Evolutionary conservation across 2,888 invertebrate species (phyloP).

Genomic region (Noctua comes): DNA sequence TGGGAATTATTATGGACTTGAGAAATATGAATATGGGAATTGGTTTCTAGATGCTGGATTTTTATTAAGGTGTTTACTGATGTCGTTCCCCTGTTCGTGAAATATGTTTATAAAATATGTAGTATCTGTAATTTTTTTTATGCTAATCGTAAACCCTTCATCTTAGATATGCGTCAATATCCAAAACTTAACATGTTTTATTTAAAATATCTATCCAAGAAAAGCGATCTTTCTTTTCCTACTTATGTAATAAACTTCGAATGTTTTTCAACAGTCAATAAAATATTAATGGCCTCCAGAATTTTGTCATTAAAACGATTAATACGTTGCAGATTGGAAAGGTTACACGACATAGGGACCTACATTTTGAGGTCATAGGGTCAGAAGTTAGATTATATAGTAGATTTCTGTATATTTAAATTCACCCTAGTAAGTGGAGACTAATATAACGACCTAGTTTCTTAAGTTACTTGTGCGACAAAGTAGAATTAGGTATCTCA

Average conservation of each 20-base stretch:
- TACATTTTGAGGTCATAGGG: not conserved
- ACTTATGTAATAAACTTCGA: not conserved
- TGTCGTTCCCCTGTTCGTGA: not conserved
- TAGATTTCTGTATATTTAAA: not conserved
- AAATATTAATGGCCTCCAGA: not conserved
- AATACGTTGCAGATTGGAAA: slow-evolving; percentile 22
- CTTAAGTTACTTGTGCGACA: not conserved
- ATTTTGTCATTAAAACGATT: not conserved
- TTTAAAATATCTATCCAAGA: not conserved
- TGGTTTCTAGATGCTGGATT: not conserved
- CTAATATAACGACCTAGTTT: not conserved
- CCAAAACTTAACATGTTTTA: not conserved
- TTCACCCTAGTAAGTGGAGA: not conserved
- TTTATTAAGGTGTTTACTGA: not conserved
- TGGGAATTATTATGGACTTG: not conserved
- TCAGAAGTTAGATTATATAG: not conserved
- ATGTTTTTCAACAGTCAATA: not conserved
- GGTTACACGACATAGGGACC: slow-evolving; percentile 1
- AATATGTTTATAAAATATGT: not conserved
- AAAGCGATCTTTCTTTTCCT: not conserved
- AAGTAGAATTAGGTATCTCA: slow-evolving; percentile 6
- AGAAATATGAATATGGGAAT: not conserved
- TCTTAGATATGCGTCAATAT: not conserved
- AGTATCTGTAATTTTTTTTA: not conserved
- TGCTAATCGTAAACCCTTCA: not conserved